Base-by-base conservation (phyloP, 2,888 invertebrate species). In the Sycophila texana region DNA sequence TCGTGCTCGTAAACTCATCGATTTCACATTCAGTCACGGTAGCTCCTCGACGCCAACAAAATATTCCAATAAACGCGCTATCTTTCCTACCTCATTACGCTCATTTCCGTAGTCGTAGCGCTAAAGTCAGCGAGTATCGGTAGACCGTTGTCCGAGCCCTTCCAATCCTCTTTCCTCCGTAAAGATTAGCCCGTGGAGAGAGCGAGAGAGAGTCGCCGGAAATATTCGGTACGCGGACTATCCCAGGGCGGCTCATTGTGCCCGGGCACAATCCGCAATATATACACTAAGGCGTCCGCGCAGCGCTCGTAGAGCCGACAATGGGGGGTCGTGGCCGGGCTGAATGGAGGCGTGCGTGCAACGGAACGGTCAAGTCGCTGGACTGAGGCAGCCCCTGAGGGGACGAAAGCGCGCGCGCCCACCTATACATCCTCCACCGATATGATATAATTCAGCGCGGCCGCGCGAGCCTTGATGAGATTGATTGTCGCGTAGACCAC, bases 401-500 rank as follows among this genome's bases (percentile, higher is more conserved):
- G 53, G 16, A n/a, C 14, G 53, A 53, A n/a, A 53, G 53, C 14
- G 53, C 14, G 53, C 14, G 53, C 53, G 39, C 39, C 39, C 39
- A 39, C 39, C 39, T 39, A 39, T 39, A 39, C 39, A 39, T 39
- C 39, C 39, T 49, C 18, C 22, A 71, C 26, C 47, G 72, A 74
- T 77, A 30, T n/a, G 58, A 74, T 77, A 77, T 80, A 71, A 80
- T 80, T 74, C 74, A 63, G 16, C 39, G 22, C 22, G 1, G 39
- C 18, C 47, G 63, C 14, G n/a, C 53, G n/a, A 14, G 53, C 22
- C 74, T 61, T 77, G 74, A 80, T 71, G 74, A 74, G 74, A 74
- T 74, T 77, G 74, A 80, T 80, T 77, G 80, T 77, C 80, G 53
- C 49, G 60, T 55, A 76, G 67, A 57, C 68, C 49, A 70, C 65